Base-by-base conservation (phyloP, 2,797 vertebrate species). In the Odontamblyopus rebecca region DNA sequence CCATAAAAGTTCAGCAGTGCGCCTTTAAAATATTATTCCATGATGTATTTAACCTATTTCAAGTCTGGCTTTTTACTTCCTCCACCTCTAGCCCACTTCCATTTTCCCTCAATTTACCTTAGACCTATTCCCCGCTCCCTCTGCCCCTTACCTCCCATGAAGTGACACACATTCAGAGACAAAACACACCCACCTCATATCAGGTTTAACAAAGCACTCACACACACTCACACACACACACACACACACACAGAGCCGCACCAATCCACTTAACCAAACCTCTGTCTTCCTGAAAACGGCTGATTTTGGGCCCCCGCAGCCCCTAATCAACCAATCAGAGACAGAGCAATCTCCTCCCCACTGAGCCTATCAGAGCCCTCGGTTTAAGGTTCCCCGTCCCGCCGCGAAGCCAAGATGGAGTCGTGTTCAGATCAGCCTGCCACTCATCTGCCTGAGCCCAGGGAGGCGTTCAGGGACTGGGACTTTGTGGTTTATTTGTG, bases 241-340 rank as follows among this genome's bases (percentile, higher is more conserved):
- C 69, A 80, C 85, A 80, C 85, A 79, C 79, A 82, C 79, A 89
- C 83, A 75, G 82, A 84, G 76, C 90, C 77, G 85, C 95, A 95
- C 94, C 96, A 95, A 93, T 96, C 94, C 93, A 93, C 92, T 95
- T 95, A 95, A 95, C 93, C 93, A 94, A 94, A 94, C 92, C 92
- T 88, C 92, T 92, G 93, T 92, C 92, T 91, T 90, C 85, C 95
- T 94, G 94, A 96, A 96, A 96, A 94, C 87, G 88, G 80, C 88
- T 94, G 94, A 94, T 95, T 95, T 93, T 93, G 95, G 93, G 93
- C 41, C 94, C 97, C 97, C 74, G 94, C 95, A 95, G 97, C 93
- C 95, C 94, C 90, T 96, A 97, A 98, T 97, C 96, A 98, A 95
- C 94, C 96, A 96, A 96, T 94, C 85, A 91, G 94, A 93, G 94